These are phyloP conservation scores for Pangasius sanitwongsei DNA, from an alignment of 2,797 vertebrate species.

Conservation along the genomic window DNA sequence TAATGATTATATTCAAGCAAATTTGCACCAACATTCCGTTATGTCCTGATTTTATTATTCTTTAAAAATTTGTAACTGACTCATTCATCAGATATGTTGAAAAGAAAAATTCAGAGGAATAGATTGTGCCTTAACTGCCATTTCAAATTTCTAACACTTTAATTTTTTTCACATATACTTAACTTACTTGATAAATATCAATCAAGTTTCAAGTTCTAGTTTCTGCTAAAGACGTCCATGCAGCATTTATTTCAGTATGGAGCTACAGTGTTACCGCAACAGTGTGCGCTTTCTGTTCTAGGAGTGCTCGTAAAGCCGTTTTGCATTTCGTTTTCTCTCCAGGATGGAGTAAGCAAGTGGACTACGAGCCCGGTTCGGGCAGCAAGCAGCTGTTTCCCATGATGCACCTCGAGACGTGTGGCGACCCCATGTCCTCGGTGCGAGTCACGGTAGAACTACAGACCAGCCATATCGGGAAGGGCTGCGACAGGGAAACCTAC, in stretches of 20 bases:
- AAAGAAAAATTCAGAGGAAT: too few relatives aligned
- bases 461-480: constrained; percentile 81
- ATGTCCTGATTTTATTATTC: neutral
- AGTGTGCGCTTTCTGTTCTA: neutral
- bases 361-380: constrained; percentile 91
- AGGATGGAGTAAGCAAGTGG: constrained; percentile 92
- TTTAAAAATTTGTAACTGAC: neutral
- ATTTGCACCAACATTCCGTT: neutral
- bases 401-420: constrained; percentile 90
- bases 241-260: neutral
- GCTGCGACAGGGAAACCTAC: constrained; percentile 92
- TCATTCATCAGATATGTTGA: neutral
- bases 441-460: constrained; percentile 87
- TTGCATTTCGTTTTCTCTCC: constrained; percentile 21
- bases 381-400: constrained; percentile 88
- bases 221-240: neutral
- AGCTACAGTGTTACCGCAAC: neutral
- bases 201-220: neutral
- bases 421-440: constrained; percentile 86
- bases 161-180: neutral
- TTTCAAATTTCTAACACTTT: neutral
- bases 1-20: neutral
- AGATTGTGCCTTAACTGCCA: too few relatives aligned
- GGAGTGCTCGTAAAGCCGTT: neutral
- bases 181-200: neutral